A percentile compares a stretch with the other conserved stretches of the same genome.
Conservation (phyloP, 2,797 vertebrate genomes). For the Lepus townsendii region DNA sequence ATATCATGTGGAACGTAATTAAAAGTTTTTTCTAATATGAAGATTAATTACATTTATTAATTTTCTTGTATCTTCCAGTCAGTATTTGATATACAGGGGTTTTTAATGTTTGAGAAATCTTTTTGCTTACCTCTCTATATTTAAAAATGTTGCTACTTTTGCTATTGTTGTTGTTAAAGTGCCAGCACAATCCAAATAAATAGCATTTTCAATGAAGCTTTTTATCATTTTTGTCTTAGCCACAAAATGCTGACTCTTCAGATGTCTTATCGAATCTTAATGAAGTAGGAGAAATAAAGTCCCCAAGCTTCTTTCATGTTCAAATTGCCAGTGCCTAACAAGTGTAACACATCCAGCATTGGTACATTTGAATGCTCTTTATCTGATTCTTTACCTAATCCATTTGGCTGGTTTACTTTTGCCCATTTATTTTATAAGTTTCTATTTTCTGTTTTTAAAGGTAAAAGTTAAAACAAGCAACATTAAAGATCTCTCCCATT, state of each 20-base stretch:
- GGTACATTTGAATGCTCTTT: background rate
- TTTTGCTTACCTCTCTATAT: background rate
- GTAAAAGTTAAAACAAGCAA: background rate
- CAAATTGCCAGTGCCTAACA: background rate
- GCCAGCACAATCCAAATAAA: background rate
- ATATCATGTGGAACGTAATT: background rate
- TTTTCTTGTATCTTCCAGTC: background rate
- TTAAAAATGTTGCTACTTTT: background rate
- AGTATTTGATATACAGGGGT: background rate
- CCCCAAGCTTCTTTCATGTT: background rate
- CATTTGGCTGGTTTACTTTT: background rate
- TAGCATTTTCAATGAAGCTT: background rate
- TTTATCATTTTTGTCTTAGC: background rate
- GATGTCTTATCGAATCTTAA: background rate
- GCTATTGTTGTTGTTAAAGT: background rate
- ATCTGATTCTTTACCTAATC: background rate
- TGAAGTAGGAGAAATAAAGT: slow-evolving; percentile 15
- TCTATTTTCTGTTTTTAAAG: background rate
- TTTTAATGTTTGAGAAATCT: background rate
- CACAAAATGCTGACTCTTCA: background rate
- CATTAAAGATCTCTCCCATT: background rate
- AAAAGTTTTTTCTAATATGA: background rate
- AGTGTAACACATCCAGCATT: background rate
- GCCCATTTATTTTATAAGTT: background rate
- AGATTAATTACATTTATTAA: background rate